Base-by-base conservation (phyloP, 2,113 vertebrate genomes). In the Oreochromis tanganicae region DNA sequence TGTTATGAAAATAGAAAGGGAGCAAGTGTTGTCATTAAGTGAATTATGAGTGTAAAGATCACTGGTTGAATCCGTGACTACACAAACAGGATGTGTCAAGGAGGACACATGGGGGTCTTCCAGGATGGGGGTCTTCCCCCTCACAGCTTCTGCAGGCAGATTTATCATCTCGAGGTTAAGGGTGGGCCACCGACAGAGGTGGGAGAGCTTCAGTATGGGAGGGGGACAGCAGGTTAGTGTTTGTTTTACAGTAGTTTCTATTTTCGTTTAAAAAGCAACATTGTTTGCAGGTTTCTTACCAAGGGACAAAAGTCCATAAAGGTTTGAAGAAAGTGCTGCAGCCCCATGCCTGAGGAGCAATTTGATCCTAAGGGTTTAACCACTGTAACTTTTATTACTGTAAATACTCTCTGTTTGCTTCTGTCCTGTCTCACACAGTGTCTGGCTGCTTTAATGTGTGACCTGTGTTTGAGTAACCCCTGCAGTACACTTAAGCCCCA, bases 131-230 rank as follows among this genome's bases (percentile, higher is more conserved):
- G 95, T 95, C 94, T 87, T 92, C 91, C 92, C 83, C 84, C 90
- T 93, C 92, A 90, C 91, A 89, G 95, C 92, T 90, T 88, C 91
- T 93, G 92, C 87, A 84, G 89, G 88, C 91, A 95, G 96, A 96
- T 96, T 96, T 97, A 97, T 96, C 90, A 93, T 93, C 92, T 56
- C 59, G 87, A 86, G 95, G 95, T 97, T 95, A 96, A 96, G 93
- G 91, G 94, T 91, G 86, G 93, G 85, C 93, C 89, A 92, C 93
- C 66, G 80, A 89, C 89, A 86, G 89, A 94, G 89, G 91, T 89
- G 90, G 84, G 80, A 46, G 87, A 91, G 86, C 89, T 80, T 80
- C 55, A 61, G 79, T 43, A 83, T 73, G 80, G 75, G 81, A 68
- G 48, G 59, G 43, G 85, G 86, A 71, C 36, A 46, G 87, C 43